Evolutionary conservation across 1,140 invertebrate species (phyloP).

Genomic region (Drosophila parvula): DNA sequence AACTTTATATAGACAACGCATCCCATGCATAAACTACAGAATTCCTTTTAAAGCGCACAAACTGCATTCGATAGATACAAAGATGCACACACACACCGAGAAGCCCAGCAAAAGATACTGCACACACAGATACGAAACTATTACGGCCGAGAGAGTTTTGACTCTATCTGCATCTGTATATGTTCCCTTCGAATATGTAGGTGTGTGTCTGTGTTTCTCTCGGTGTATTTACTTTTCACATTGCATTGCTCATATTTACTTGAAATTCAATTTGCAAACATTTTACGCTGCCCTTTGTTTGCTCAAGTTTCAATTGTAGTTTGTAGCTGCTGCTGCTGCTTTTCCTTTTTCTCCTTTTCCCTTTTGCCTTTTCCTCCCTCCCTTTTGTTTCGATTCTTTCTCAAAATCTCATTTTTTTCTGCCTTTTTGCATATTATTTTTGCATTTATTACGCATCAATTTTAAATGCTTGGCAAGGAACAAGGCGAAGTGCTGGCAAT

Average conservation of each 20-base stretch:
- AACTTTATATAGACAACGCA: conserved; percentile 67
- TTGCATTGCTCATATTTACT: conserved; percentile 65
- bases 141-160: conserved; percentile 31
- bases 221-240: conserved; percentile 45
- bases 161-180: conserved; percentile 8
- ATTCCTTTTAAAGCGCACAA: conserved; percentile 79
- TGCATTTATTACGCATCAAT: conserved; percentile 36
- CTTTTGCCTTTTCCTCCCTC: not conserved
- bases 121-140: conserved; percentile 10
- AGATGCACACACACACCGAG: conserved; percentile 36
- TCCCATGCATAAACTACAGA: conserved; percentile 78
- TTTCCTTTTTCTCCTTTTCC: not conserved
- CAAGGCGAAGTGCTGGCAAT: not conserved
- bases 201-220: conserved; percentile 30
- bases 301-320: conserved; percentile 65
- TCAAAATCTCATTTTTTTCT: not conserved
- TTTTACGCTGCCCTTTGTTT: conserved; percentile 69
- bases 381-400: not conserved
- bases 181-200: too few species aligned
- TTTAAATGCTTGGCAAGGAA: conserved; percentile 12
- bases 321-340: conserved; percentile 7
- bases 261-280: conserved; percentile 72
- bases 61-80: conserved; percentile 80
- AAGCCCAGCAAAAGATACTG: conserved; percentile 18
- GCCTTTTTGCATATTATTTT: conserved; percentile 33